Base-by-base conservation (phyloP, 2,797 vertebrate genomes). In the Potorous gilbertii region DNA sequence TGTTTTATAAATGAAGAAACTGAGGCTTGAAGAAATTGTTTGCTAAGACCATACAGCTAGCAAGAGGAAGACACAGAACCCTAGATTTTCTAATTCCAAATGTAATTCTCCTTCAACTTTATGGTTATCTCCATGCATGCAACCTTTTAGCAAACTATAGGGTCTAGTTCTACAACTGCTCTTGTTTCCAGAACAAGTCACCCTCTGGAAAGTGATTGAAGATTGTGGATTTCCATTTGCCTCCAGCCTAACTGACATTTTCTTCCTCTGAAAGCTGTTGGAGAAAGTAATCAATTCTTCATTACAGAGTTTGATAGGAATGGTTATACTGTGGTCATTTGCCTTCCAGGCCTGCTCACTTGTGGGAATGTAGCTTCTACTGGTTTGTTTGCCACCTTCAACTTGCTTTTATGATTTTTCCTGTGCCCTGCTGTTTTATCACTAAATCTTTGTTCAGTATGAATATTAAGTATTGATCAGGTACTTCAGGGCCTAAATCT, bases 321-420 rank as follows among this genome's bases (percentile, higher is more conserved):
- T 3, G 3, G 12, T 52, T 8, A 13, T 0, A 10, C 5, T 0
- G 5, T 21, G 74, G 24, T 24, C 31, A 0, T 27, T 54, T 34
- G 6, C 50, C 62, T 0, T 6, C 34, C 66, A 1, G 93, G 56
- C 1, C 14, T 0, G 31, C 57, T 74, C 90, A 9, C 54, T 8
- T 34, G 10, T 14, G 9, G 29, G 57, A 31, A 13, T 21, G 2
- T 31, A 9, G 54, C 29, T 59, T 57, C 28, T 54, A 0, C 0
- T 16, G 16, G 6, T 9, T 31, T 54, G 52, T 40, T 54, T 91
- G 52, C 52, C 21, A 8, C 24, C 52, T 29, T 0, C 46, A 28
- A 24, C n/a, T 91, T 90, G 52, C 34, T 54, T 90, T 56, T 56
- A 54, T 29, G 87, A 34, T 52, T 92, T 90, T 59, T 21, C 46